Conservation (phyloP, 2,113 vertebrate species). For the Myrmecophaga tridactyla region DNA sequence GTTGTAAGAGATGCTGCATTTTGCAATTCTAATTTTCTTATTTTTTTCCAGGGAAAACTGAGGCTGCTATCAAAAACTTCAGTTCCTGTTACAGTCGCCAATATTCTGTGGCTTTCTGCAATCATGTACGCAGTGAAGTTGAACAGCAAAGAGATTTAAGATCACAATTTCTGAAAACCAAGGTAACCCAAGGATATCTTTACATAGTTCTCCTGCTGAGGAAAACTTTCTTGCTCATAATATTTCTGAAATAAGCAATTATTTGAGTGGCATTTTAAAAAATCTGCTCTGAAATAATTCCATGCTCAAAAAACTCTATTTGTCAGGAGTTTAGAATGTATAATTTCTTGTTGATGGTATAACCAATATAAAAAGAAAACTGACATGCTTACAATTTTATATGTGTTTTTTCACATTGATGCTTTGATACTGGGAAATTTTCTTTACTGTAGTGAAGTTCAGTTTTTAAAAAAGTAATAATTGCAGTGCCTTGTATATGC, state of each 20-base stretch:
- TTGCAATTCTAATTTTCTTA: conserved; percentile 25
- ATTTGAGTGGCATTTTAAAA: not conserved
- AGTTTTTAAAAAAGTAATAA: not conserved
- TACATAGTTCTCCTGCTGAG: not conserved
- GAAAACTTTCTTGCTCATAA: not conserved
- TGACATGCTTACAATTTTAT: not conserved
- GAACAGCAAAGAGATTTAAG: conserved; percentile 85
- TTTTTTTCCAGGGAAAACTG: conserved; percentile 85
- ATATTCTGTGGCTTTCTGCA: conserved; percentile 87
- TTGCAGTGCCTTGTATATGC: not conserved
- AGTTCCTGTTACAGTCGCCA: conserved; percentile 89
- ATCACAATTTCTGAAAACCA: conserved; percentile 87
- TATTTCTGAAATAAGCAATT: not conserved
- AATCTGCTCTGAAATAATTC: not conserved
- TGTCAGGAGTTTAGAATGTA: not conserved
- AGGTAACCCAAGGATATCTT: conserved; percentile 79
- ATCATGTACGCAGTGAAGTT: conserved; percentile 87
- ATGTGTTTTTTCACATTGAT: not conserved
- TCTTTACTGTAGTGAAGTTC: not conserved
- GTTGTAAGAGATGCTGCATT: not conserved
- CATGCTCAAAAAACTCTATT: not conserved
- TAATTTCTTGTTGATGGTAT: not conserved
- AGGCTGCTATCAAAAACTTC: conserved; percentile 88
- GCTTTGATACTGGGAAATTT: conserved; percentile 35
- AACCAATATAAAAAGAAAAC: conserved; percentile 29